These are phyloP conservation scores for Mechanitis messenoides DNA, from an alignment of 2,888 invertebrate genomes.

Conservation along the genomic window DNA sequence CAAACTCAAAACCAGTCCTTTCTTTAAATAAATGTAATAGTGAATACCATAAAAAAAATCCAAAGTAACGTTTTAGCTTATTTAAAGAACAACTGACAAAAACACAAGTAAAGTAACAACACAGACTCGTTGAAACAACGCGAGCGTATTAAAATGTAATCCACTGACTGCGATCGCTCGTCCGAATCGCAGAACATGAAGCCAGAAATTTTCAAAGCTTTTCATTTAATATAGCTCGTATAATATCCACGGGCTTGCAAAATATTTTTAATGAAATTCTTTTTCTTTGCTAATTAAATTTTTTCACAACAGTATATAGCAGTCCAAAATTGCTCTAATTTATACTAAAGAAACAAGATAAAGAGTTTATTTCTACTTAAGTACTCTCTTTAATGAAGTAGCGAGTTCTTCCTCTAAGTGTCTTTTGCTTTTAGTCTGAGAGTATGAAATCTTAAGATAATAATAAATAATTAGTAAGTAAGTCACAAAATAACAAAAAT, in stretches of 20 bases:
- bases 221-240: constrained; percentile 40
- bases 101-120: constrained; percentile 17
- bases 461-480: too few relatives aligned
- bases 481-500: too few relatives aligned
- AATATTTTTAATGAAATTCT: constrained; percentile 53
- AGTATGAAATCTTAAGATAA: too few relatives aligned
- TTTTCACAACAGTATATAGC: constrained; percentile 36
- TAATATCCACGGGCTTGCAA: constrained; percentile 35
- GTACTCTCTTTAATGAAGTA: too few relatives aligned
- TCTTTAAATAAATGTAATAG: too few relatives aligned
- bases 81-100: constrained; percentile 16
- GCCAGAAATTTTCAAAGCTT: constrained; percentile 38
- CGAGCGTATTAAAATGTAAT: constrained; percentile 40
- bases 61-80: not conserved
- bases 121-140: constrained; percentile 32
- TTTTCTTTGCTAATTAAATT: constrained; percentile 41
- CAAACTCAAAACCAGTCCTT: too few relatives aligned
- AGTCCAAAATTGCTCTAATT: constrained; percentile 44
- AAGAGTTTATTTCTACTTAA: too few relatives aligned
- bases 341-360: constrained; percentile 28
- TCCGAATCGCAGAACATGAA: constrained; percentile 32
- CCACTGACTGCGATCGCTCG: constrained; percentile 38
- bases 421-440: too few relatives aligned
- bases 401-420: too few relatives aligned
- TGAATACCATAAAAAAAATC: constrained; percentile 3